Evolutionary conservation across 2,113 vertebrate genomes (phyloP).

Genomic region (Dolichotis patagonum): DNA sequence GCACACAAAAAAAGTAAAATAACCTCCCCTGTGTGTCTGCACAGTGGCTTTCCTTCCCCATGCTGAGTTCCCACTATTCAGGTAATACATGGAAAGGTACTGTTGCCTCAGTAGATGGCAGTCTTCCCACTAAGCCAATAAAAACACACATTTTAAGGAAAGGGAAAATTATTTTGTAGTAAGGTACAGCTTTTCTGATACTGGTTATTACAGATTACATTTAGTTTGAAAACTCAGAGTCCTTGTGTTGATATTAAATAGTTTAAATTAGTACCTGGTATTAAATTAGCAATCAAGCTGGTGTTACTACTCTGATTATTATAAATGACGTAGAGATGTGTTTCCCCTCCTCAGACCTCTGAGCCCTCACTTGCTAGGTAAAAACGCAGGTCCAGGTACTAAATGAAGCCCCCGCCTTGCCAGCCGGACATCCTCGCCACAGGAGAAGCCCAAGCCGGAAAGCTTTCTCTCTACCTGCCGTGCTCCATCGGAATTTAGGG

Average conservation of each 20-base stretch:
- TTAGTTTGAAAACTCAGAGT: slow-evolving; percentile 16
- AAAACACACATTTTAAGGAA: neutral
- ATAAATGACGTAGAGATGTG: neutral
- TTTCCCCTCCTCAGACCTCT: neutral
- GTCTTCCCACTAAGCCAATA: slow-evolving; percentile 64
- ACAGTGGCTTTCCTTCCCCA: neutral
- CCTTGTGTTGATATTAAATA: neutral
- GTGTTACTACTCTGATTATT: neutral
- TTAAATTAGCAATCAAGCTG: neutral
- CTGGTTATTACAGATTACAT: neutral
- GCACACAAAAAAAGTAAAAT: neutral
- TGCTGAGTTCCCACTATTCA: neutral
- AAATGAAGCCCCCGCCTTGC: neutral
- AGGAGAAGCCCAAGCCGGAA: neutral
- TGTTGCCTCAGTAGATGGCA: slow-evolving; percentile 62
- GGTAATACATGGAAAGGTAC: neutral
- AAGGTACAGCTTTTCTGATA: neutral
- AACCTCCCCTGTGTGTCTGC: neutral
- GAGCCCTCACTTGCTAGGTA: neutral
- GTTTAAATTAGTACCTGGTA: neutral
- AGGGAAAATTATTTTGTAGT: slow-evolving; percentile 32
- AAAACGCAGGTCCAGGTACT: neutral
- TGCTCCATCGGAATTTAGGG: neutral
- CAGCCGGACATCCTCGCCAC: no score
- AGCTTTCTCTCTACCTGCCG: neutral